phyloP scores from a whole-genome alignment of 2,888 invertebrate species.

The Leptinotarsa peninsularis region DNA sequence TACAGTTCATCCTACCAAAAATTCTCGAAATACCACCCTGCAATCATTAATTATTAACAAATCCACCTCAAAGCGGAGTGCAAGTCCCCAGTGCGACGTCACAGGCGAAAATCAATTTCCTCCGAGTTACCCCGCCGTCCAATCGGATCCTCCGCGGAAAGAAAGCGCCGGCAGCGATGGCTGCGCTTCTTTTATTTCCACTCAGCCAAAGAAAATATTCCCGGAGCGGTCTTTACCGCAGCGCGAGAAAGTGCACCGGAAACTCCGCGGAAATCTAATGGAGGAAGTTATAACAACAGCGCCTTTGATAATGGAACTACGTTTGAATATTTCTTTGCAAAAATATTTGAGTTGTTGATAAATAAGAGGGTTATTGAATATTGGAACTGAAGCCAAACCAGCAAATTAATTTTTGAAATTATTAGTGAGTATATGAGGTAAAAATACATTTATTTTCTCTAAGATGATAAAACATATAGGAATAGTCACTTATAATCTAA shows the following conservation, averaged over 20 bases:
- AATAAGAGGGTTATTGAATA: no score
- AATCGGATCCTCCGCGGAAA: conserved; percentile 52
- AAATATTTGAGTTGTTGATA: background rate
- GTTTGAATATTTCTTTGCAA: background rate
- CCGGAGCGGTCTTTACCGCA: conserved; percentile 48
- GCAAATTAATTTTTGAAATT: no score
- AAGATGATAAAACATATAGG: no score
- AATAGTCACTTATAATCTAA: no score
- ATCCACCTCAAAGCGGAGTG: conserved; percentile 26
- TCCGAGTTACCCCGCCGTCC: conserved; percentile 52
- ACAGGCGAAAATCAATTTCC: conserved; percentile 59
- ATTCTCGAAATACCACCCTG: background rate
- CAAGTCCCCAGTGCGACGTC: conserved; percentile 50
- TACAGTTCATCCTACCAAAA: background rate
- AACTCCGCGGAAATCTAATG: conserved; percentile 3
- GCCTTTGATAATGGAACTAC: background rate
- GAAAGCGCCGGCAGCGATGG: conserved; percentile 54
- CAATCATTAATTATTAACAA: background rate
- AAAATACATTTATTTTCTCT: no score
- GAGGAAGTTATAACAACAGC: conserved; percentile 11
- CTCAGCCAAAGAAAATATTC: conserved; percentile 51
- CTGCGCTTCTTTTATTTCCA: conserved; percentile 51
- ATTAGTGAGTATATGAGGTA: no score
- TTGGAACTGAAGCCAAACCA: no score
- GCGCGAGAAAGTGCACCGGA: conserved; percentile 35